Base-by-base conservation (phyloP, 1,140 invertebrate species). In the Sipha flava region DNA sequence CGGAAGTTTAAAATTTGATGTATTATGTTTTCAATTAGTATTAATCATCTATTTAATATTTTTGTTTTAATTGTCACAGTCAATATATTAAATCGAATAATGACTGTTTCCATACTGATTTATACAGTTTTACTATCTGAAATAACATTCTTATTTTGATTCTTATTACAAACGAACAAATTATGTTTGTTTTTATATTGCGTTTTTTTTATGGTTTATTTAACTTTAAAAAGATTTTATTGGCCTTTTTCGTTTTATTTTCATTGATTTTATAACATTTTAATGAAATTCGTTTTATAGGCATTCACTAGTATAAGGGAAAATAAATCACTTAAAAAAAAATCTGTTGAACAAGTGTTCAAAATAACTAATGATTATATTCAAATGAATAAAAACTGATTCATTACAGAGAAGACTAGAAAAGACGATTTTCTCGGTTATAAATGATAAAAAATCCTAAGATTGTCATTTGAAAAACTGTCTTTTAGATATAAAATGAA, bases 191-290 rank as follows among this genome's bases (percentile, higher is more conserved):
- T 64, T 34, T 64, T n/a, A 12, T 34, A 64, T 64, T 64, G 31
- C 29, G 18, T 10, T 37, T 64, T n/a, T n/a, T 64, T 59, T 59
- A 59, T 59, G 5, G 54, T 59, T 29, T 59, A 59, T 66, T 66
- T 66, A 40, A 66, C n/a, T 66, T 40, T 40, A 40, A 66, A 59
- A 23, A 34, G n/a, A 66, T 66, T 66, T 40, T 66, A 66, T 66
- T 66, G 23, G n/a, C n/a, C 12, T 14, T 40, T 40, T 64, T 40
- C n/a, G n/a, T 40, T 66, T 40, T 40, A 66, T 40, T 59, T 59
- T 23, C 10, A 40, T 37, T 26, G 31, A 64, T 66, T 40, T 40
- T 66, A 40, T 66, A 66, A 66, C 62, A 5, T 66, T 66, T 66
- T 21, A 40, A 66, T 66, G n/a, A 66, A 66, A 66, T 66, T 40